A percentile compares a stretch with the other conserved stretches of the same genome.
These are phyloP conservation scores for Aspidiotus destructor DNA, from an alignment of 2,888 invertebrate genomes.

Conservation along the genomic window DNA sequence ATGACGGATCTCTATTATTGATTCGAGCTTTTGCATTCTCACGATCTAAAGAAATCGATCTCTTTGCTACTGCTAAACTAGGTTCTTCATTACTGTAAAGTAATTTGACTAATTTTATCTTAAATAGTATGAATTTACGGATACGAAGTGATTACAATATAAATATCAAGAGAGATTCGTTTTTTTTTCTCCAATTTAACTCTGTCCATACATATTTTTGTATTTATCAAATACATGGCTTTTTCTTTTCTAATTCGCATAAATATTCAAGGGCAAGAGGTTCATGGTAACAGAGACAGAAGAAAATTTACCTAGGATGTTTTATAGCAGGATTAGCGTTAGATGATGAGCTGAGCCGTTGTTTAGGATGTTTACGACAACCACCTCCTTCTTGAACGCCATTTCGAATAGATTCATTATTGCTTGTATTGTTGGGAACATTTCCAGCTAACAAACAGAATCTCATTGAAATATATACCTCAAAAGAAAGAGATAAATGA, in stretches of 20 bases:
- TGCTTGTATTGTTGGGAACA: not conserved
- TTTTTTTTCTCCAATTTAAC: too few relatives aligned
- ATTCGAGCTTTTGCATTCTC: slow-evolving; percentile 35
- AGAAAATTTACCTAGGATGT: slow-evolving; percentile 17
- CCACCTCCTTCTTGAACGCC: slow-evolving; percentile 12
- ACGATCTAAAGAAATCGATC: slow-evolving; percentile 37
- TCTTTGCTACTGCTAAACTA: slow-evolving; percentile 34
- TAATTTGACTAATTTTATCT: not conserved
- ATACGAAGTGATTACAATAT: too few relatives aligned
- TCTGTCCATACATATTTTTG: too few relatives aligned
- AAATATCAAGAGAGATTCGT: too few relatives aligned
- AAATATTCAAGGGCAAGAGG: too few relatives aligned
- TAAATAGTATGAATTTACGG: too few relatives aligned
- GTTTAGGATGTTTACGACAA: slow-evolving; percentile 23
- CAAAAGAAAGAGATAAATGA: not conserved
- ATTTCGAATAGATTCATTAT: slow-evolving; percentile 1
- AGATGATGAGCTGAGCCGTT: slow-evolving; percentile 15
- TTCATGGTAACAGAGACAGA: not conserved
- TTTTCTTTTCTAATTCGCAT: too few relatives aligned
- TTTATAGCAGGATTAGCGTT: slow-evolving; percentile 19
- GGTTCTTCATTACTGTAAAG: slow-evolving; percentile 20
- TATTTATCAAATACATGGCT: too few relatives aligned
- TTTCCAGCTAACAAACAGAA: not conserved
- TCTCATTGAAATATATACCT: not conserved
- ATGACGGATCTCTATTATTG: slow-evolving; percentile 35